Evolutionary conservation across 2,888 invertebrate species (phyloP), one percentile per base, ranked within the genome.

Genomic region (Odontothrips loti): DNA sequence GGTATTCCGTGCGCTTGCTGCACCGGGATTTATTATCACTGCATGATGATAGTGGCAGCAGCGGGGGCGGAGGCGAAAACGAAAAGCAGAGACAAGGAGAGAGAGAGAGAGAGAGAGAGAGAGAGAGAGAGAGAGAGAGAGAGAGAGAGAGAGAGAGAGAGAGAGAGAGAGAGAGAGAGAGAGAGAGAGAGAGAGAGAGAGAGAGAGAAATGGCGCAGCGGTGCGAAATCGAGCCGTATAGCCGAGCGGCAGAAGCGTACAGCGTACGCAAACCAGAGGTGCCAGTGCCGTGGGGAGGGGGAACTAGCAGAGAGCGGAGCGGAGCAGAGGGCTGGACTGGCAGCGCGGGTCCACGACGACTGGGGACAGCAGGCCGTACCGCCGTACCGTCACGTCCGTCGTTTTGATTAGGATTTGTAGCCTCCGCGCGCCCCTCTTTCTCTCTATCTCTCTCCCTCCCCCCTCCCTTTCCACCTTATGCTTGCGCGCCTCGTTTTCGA

Each of bases 261-360:
- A 20, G 58, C 20, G n/a, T n/a, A n/a, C n/a, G n/a, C n/a, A n/a
- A n/a, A n/a, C n/a, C n/a, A n/a, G n/a, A n/a, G n/a, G n/a, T n/a
- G n/a, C n/a, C n/a, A n/a, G n/a, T n/a, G n/a, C n/a, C n/a, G n/a
- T n/a, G n/a, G n/a, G n/a, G n/a, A n/a, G n/a, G n/a, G n/a, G n/a
- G n/a, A n/a, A n/a, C n/a, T n/a, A n/a, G n/a, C n/a, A n/a, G n/a
- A n/a, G n/a, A n/a, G n/a, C n/a, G n/a, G n/a, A 20, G 20, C 58
- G 15, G 15, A 4, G 80, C 34, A 79, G 82, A 58, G 82, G 81
- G 79, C 82, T 10, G 23, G 34, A 51, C 51, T 1, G 51, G 1
- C 51, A 51, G 15, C 51, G 11, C 51, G 6, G n/a, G n/a, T 17
- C 6, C 34, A 43, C 34, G 6, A 6, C 34, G 34, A 6, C 34